Evolutionary conservation across 2,797 vertebrate species (phyloP), one percentile per base, ranked within the genome.

Genomic region (Ctenosaura bakeri): DNA sequence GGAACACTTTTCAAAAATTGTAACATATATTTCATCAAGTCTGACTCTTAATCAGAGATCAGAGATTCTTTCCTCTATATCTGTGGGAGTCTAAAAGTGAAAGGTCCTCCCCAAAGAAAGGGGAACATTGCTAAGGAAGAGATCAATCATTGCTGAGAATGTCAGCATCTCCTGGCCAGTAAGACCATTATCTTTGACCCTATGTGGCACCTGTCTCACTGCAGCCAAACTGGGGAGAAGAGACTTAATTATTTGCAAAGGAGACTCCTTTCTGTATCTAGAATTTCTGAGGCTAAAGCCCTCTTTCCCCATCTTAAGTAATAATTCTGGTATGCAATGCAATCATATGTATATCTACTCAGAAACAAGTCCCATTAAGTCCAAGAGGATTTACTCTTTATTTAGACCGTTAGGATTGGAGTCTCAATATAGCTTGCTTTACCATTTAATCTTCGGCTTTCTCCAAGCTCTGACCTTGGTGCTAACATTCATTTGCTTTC

Each of bases 341-440:
- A 84, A 66, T 52, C 71, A 32, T 73, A 16, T 13, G 14, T 59
- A 26, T 82, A 83, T 52, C 2, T 64, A 46, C 29, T 83, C 6
- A 29, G 20, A 69, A 38, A 3, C 4, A 88, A 80, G 29, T 83
- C 14, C 56, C 14, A 52, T 8, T 64, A 66, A 62, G 32, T 83
- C 77, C 71, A 46, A 1, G 52, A 54, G 22, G 73, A 84, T 13
- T 77, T 52, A 29, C 18, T 77, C 4, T 22, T 77, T 50, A 20
- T 26, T 4, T 59, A 89, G 38, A 64, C 24, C 32, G 46, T 84
- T 35, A 84, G 32, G n/a, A 18, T 52, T 35, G 59, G 42, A 77
- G 22, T 13, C 14, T 71, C 52, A 85, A 46, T 90, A 38, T 52
- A 90, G 24, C n/a, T 76, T 76, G 80, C 14, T 26, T 77, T 78